Evolutionary conservation across 1,140 invertebrate species (phyloP).

Genomic region (Tetramorium alpestre): DNA sequence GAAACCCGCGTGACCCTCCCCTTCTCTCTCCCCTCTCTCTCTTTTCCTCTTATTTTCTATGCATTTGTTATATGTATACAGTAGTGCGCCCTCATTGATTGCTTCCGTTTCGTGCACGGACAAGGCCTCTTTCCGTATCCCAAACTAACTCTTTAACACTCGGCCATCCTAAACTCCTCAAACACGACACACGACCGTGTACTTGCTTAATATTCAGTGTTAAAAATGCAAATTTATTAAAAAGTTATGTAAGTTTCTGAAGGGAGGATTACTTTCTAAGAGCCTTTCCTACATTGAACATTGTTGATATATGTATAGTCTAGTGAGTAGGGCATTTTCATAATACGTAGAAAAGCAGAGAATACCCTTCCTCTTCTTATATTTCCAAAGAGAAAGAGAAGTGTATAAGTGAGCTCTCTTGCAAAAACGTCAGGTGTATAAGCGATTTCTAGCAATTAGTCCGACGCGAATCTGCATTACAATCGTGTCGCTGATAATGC

Average conservation of each 20-base stretch:
- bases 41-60: background rate
- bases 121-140: background rate
- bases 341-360: background rate
- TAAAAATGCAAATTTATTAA: conserved; percentile 31
- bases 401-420: background rate
- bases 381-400: background rate
- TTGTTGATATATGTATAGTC: background rate
- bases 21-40: too few species aligned
- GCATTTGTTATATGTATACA: conserved; percentile 14
- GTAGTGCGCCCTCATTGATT: conserved; percentile 17
- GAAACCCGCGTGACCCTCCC: conserved; percentile 17
- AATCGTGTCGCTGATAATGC: conserved; percentile 66
- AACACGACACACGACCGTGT: background rate
- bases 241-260: background rate
- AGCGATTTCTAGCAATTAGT: conserved; percentile 54
- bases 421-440: conserved; percentile 2
- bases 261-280: background rate
- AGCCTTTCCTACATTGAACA: background rate
- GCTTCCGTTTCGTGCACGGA: conserved; percentile 54
- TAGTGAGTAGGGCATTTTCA: background rate
- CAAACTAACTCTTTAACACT: conserved; percentile 27
- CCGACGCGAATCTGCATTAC: conserved; percentile 65
- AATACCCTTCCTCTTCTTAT: background rate
- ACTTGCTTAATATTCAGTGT: background rate
- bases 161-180: background rate